Evolutionary conservation across 2,113 vertebrate genomes (phyloP).

Genomic region (Mirza zaza): DNA sequence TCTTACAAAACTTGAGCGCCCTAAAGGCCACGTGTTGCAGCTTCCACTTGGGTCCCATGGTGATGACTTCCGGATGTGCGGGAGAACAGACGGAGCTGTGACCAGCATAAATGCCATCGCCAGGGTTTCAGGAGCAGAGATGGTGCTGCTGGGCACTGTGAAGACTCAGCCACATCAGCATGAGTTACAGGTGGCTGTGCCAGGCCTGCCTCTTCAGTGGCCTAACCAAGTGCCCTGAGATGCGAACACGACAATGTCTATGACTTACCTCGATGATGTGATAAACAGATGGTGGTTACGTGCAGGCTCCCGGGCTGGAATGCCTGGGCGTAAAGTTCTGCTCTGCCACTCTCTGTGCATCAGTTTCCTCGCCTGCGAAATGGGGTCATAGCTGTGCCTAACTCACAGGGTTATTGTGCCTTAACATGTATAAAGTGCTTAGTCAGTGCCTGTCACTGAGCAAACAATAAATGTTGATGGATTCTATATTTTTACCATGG

Average conservation of each 20-base stretch:
- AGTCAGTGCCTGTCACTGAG: not conserved
- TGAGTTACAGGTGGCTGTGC: not conserved
- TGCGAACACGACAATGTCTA: rapidly evolving
- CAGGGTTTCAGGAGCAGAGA: not conserved
- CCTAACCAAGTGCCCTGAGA: not conserved
- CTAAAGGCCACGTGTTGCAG: not conserved
- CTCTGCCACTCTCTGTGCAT: not conserved
- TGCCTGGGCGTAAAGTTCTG: too few relatives aligned
- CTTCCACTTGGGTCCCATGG: not conserved
- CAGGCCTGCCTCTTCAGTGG: not conserved
- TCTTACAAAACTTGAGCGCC: not conserved
- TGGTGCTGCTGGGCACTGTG: not conserved
- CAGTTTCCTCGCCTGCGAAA: not conserved
- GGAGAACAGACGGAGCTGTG: not conserved
- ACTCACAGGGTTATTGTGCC: not conserved
- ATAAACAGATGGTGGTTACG: not conserved
- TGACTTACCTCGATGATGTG: rapidly evolving
- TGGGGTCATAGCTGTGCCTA: rapidly evolving
- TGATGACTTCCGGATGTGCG: not conserved
- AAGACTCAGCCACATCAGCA: not conserved
- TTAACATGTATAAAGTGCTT: not conserved
- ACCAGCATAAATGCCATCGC: not conserved
- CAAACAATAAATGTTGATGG: rapidly evolving
- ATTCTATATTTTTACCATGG: not conserved
- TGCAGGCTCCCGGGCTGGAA: not conserved